Evolutionary conservation across 2,113 vertebrate species (phyloP).

Genomic region (Psilopsiagon aymara): DNA sequence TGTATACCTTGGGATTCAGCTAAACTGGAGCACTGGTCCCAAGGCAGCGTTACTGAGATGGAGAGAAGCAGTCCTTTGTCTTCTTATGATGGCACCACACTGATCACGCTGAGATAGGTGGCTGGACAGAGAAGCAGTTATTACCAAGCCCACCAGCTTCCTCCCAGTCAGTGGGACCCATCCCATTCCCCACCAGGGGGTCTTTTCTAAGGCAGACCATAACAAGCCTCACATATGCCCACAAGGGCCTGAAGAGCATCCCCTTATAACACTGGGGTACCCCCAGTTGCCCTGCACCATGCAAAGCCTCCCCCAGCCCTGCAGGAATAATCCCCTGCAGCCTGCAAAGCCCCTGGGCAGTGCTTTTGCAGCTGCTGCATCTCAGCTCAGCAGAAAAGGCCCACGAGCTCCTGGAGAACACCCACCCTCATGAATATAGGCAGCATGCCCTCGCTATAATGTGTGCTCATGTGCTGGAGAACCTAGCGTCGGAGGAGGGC

Average conservation of each 20-base stretch:
- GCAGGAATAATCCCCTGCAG: not conserved
- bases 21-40: not conserved
- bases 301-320: not conserved
- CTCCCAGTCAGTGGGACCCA: not conserved
- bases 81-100: rapidly evolving
- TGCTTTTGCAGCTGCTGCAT: not conserved
- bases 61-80: not conserved
- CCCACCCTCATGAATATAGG: not conserved
- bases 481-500: rapidly evolving
- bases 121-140: not conserved
- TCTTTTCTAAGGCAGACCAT: not conserved
- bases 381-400: not conserved
- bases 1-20: not conserved
- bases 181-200: no score
- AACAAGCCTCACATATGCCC: not conserved
- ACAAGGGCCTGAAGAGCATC: not conserved
- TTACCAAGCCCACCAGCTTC: not conserved
- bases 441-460: not conserved
- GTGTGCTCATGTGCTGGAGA: not conserved
- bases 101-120: not conserved
- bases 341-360: not conserved
- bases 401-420: not conserved
- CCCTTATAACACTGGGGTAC: rapidly evolving
- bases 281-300: rapidly evolving
- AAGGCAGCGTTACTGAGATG: rapidly evolving